Evolutionary conservation across 2,888 invertebrate species (phyloP), one percentile per base, ranked within the genome.

Genomic region (Eupithecia tripunctaria): DNA sequence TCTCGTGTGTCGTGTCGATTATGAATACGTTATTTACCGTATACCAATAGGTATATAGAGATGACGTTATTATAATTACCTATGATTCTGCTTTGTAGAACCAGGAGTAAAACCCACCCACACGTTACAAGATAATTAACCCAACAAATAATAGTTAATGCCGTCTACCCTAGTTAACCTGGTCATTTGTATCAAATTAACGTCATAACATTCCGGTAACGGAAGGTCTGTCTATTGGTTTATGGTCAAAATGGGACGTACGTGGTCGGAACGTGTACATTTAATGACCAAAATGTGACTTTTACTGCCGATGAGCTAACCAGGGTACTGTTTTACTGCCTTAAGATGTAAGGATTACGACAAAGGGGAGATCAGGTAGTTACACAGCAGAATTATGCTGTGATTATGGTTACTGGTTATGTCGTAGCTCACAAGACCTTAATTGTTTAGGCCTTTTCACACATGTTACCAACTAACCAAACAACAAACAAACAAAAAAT

Each of bases 141-240:
- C 12, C 43, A 43, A 68, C 60, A 38, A 70, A 70, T 66, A 64
- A 71, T 67, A 69, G 69, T 72, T 69, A 71, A 43, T 64, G 25
- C 4, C 51, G 14, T 8, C 41, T 70, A 72, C 51, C 63, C 66
- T 21, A 63, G 67, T 47, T 74, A 77, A 62, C 63, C 68, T 38
- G 60, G 25, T 25, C 56, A 65, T 75, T 74, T 64, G 74, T 74
- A 76, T 76, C 74, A 74, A 74, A 76, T 76, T 73, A 72, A 74
- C 70, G 70, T 71, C 68, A 63, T 73, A 74, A 68, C 63, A 51
- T 70, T 43, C 27, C 32, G 12, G 43, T 36, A 25, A 14, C 10
- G n/a, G 43, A 59, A 41, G 66, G 66, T 41, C 14, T n/a, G 32
- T 25, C 60, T 70, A 70, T 51, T 64, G 70, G 60, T 71, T 71